Evolutionary conservation across 1,140 invertebrate genomes (phyloP).

Genomic region (Zaprionus capensis): DNA sequence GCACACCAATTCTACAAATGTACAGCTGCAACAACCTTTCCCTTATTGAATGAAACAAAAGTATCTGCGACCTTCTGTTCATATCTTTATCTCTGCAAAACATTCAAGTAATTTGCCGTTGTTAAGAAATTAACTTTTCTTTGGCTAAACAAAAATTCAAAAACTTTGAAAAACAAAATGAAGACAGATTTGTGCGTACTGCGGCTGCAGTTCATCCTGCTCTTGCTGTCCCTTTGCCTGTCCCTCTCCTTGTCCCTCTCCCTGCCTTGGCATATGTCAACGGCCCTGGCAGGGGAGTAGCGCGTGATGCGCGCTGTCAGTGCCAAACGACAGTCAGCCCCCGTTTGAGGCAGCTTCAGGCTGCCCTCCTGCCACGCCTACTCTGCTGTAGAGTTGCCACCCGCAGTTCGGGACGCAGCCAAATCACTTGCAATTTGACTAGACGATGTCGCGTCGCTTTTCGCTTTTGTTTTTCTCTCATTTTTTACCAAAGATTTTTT

Average conservation of each 20-base stretch:
- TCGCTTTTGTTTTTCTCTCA: slow-evolving; percentile 29
- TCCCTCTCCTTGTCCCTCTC: no score
- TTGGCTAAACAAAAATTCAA: background rate
- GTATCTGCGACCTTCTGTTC: background rate
- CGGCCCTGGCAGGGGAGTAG: background rate
- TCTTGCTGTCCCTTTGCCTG: no score
- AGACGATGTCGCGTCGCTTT: slow-evolving; percentile 60
- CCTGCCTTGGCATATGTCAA: background rate
- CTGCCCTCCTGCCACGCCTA: background rate
- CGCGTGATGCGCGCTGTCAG: background rate
- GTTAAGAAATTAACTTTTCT: background rate
- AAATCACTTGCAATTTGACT: slow-evolving; percentile 67
- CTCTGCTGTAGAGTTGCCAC: slow-evolving; percentile 5
- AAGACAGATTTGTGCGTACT: background rate
- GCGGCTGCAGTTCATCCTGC: background rate
- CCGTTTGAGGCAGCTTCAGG: background rate
- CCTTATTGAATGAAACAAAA: background rate
- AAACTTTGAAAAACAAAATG: background rate
- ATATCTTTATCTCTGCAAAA: background rate
- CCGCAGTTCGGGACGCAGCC: slow-evolving; percentile 44
- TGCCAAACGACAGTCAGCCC: background rate
- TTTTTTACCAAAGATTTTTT: slow-evolving; percentile 33
- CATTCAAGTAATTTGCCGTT: slow-evolving; percentile 1
- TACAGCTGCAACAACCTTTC: background rate
- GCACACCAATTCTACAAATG: no score